A percentile compares a stretch with the other conserved stretches of the same genome.
Evolutionary conservation across 2,113 vertebrate species (phyloP).

Genomic region (Pardalotus punctatus): DNA sequence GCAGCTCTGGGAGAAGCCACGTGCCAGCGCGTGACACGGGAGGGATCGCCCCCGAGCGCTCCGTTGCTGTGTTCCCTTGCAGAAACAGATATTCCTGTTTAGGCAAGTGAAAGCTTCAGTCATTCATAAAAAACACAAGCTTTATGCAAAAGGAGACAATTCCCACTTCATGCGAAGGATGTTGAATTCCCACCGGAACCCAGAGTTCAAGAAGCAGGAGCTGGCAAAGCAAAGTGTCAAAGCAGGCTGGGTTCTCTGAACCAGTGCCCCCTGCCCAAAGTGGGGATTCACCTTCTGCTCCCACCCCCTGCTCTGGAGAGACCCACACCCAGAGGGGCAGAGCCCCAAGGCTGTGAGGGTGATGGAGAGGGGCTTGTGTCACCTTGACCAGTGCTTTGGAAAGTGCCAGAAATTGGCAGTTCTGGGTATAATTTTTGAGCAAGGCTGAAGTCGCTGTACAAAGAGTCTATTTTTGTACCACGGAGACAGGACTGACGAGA

Average conservation of each 20-base stretch:
- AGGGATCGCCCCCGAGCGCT: neutral
- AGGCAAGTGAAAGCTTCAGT: neutral
- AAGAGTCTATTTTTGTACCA: slow-evolving; percentile 35
- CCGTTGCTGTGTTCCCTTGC: neutral
- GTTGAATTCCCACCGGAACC: neutral
- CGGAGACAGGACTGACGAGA: slow-evolving; percentile 14
- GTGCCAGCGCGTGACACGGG: neutral
- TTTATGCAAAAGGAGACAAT: neutral
- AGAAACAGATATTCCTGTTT: neutral
- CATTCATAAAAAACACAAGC: slow-evolving; percentile 41
- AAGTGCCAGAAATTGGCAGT: neutral
- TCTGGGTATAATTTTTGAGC: neutral
- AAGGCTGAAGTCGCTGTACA: neutral
- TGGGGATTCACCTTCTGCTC: neutral
- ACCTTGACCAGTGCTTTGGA: neutral
- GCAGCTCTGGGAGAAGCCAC: neutral
- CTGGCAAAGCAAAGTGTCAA: neutral
- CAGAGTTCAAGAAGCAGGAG: neutral
- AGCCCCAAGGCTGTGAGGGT: rapidly evolving
- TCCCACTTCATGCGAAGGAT: neutral
- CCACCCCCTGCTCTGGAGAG: neutral
- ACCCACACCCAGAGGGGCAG: neutral
- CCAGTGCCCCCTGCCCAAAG: rapidly evolving
- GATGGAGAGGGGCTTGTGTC: neutral
- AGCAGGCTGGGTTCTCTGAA: neutral